These are phyloP conservation scores for Recurvirostra avosetta DNA, from an alignment of 2,113 vertebrate genomes.

Conservation along the genomic window DNA sequence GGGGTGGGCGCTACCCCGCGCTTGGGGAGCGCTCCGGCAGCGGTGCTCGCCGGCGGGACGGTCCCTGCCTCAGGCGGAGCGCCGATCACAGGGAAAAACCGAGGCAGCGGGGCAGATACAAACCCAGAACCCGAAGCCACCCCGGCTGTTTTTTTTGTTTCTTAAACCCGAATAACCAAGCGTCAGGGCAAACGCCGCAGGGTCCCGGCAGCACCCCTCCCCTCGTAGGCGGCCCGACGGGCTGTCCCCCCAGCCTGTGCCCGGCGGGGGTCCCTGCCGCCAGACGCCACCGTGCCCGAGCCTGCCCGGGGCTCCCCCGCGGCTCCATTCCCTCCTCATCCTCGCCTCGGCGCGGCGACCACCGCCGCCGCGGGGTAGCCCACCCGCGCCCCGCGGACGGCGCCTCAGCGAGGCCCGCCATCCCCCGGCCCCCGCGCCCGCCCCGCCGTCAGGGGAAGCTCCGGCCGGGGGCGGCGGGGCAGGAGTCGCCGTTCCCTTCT, in stretches of 20 bases:
- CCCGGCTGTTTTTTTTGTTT: neutral
- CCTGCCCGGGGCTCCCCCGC: neutral
- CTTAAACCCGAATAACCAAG: neutral
- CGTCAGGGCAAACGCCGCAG: neutral
- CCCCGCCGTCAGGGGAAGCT: neutral
- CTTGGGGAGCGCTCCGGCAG: neutral
- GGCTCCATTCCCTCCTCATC: neutral
- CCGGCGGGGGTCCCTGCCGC: neutral
- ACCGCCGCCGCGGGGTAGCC: neutral
- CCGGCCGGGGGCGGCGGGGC: neutral
- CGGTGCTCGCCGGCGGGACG: neutral
- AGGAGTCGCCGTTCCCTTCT: neutral
- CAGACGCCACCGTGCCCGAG: neutral
- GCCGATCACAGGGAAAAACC: neutral
- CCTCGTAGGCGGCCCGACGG: neutral
- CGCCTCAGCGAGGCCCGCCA: neutral
- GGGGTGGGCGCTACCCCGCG: neutral
- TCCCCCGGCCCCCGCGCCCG: neutral
- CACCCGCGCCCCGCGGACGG: neutral
- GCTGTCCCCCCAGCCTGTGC: neutral
- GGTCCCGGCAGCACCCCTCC: neutral
- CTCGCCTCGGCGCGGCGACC: neutral
- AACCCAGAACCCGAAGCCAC: neutral
- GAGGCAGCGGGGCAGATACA: neutral
- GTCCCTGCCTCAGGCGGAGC: neutral